Evolutionary conservation across 2,888 invertebrate species (phyloP).

Genomic region (Dilophus febrilis): DNA sequence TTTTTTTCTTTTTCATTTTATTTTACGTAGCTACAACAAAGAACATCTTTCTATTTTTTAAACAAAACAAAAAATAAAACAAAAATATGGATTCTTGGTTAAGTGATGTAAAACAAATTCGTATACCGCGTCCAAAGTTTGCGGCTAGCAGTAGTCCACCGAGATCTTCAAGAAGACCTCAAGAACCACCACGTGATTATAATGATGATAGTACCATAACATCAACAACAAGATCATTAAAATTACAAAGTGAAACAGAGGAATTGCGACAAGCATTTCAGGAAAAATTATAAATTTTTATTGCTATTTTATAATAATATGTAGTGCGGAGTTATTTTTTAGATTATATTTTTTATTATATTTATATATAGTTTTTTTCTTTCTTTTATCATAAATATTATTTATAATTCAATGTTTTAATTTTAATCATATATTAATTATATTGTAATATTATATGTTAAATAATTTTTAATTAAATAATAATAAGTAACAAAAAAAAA

Average conservation of each 20-base stretch:
- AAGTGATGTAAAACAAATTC: conserved; percentile 63
- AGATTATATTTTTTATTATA: background rate
- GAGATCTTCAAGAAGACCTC: conserved; percentile 33
- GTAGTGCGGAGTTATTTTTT: background rate
- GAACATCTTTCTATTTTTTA: background rate
- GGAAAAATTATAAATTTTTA: conserved; percentile 61
- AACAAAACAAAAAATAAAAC: background rate
- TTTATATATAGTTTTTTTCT: background rate
- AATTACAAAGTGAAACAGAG: conserved; percentile 50
- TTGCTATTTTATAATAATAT: too few species aligned
- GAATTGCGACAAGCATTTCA: conserved; percentile 58
- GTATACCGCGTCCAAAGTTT: conserved; percentile 73
- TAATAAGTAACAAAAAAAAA: background rate
- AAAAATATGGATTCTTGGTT: conserved; percentile 73
- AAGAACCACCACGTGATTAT: conserved; percentile 65
- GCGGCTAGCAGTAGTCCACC: conserved; percentile 29
- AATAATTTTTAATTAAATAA: too few species aligned
- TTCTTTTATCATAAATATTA: background rate
- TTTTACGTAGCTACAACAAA: background rate
- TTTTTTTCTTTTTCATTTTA: too few species aligned
- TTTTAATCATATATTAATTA: too few species aligned
- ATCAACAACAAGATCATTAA: conserved; percentile 35
- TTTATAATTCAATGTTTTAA: background rate
- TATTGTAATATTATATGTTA: too few species aligned
- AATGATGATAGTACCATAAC: conserved; percentile 38